Evolutionary conservation across 2,797 vertebrate genomes (phyloP).

Genomic region (Myotis findleyi): DNA sequence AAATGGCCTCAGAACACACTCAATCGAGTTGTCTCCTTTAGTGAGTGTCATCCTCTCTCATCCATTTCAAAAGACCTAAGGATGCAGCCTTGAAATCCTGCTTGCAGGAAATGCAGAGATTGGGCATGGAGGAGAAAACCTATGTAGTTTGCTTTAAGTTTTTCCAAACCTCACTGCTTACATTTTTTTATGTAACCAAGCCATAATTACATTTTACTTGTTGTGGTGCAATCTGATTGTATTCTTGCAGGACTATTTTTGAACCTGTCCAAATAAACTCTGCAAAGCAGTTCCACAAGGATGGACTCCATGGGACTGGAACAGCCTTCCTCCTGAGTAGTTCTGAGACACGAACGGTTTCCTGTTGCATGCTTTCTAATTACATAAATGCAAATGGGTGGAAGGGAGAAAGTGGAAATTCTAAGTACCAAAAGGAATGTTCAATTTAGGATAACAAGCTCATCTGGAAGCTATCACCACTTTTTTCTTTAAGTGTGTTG

Average conservation of each 20-base stretch:
- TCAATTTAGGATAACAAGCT: constrained; percentile 84
- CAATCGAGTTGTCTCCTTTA: constrained; percentile 19
- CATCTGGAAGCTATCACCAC: constrained; percentile 89
- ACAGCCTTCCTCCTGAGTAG: constrained; percentile 56
- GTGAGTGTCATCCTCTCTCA: constrained; percentile 3
- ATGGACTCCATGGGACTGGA: constrained; percentile 59
- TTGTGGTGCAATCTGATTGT: constrained; percentile 80
- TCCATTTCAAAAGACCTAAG: constrained; percentile 2
- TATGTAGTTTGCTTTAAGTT: constrained; percentile 44
- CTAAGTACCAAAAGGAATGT: constrained; percentile 86
- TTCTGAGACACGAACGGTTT: constrained; percentile 73
- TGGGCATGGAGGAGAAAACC: not conserved
- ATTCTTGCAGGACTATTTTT: constrained; percentile 76
- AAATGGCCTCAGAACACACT: not conserved
- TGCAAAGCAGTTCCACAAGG: constrained; percentile 70
- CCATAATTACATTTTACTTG: constrained; percentile 73
- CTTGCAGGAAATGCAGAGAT: not conserved
- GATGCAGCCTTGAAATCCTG: not conserved
- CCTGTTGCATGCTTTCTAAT: constrained; percentile 84
- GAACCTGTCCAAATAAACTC: constrained; percentile 81
- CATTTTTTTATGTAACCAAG: constrained; percentile 72
- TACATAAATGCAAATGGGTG: constrained; percentile 77
- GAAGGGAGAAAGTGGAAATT: constrained; percentile 84
- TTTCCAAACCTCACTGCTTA: constrained; percentile 73
- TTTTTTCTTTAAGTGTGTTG: constrained; percentile 80